Evolutionary conservation across 2,113 vertebrate genomes (phyloP).

Genomic region (Marmota monax): DNA sequence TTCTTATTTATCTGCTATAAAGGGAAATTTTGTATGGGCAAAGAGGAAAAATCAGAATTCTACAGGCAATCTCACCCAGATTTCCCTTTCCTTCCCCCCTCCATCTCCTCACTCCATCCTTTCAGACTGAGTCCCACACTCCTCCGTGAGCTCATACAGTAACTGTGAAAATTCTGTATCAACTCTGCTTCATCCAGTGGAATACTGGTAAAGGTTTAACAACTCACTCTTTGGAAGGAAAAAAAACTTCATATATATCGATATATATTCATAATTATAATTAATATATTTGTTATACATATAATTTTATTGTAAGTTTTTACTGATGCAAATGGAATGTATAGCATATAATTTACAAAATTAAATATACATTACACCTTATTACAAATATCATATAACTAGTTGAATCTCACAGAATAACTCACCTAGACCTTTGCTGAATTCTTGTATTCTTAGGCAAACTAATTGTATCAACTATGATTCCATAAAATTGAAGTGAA

Average conservation of each 20-base stretch:
- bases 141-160: not conserved
- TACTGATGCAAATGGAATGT: not conserved
- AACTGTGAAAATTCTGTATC: not conserved
- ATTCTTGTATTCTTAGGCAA: not conserved
- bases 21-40: not conserved
- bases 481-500: not conserved
- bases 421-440: not conserved
- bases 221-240: not conserved
- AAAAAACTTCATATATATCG: not conserved
- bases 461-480: not conserved
- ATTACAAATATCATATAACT: not conserved
- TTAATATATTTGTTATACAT: too few species aligned
- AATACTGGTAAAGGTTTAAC: not conserved
- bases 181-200: not conserved
- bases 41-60: not conserved
- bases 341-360: not conserved
- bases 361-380: not conserved
- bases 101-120: not conserved
- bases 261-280: too few species aligned
- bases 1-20: not conserved
- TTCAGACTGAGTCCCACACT: rapidly evolving
- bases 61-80: not conserved
- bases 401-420: not conserved
- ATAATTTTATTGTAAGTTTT: not conserved
- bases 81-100: not conserved